phyloP scores from a whole-genome alignment of 2,888 invertebrate genomes.

The Junonia oenone region DNA sequence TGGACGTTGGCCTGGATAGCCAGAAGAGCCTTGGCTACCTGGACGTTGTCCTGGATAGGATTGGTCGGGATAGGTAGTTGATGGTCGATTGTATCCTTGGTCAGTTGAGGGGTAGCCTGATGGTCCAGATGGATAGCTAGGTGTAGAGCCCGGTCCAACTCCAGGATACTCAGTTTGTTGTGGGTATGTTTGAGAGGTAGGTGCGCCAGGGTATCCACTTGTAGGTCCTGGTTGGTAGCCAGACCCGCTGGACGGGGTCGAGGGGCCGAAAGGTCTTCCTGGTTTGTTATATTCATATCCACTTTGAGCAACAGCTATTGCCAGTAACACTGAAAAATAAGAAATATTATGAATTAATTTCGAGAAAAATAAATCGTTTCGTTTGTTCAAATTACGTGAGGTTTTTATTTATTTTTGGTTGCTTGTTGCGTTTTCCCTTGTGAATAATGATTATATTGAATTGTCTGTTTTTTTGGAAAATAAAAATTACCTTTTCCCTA shows the following conservation, averaged over 20 bases:
- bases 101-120: constrained; percentile 44
- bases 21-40: constrained; percentile 29
- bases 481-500: background rate
- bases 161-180: constrained; percentile 39
- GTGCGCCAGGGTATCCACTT: constrained; percentile 43
- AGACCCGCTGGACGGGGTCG: constrained; percentile 44
- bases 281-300: constrained; percentile 89
- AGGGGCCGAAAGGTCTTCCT: constrained; percentile 76
- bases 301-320: constrained; percentile 73
- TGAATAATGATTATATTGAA: no score
- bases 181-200: constrained; percentile 50
- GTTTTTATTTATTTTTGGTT: no score
- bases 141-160: constrained; percentile 41
- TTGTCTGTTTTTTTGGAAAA: no score
- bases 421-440: no score
- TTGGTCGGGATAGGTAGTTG: constrained; percentile 29
- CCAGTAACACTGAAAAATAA: constrained; percentile 60
- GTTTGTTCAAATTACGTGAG: no score
- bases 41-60: constrained; percentile 37
- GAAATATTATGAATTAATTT: background rate
- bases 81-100: constrained; percentile 34
- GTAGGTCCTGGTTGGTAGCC: constrained; percentile 42
- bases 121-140: constrained; percentile 48
- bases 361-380: no score
- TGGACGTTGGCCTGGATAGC: constrained; percentile 22